Percentiles rank a stretch among this genome's conserved stretches.
Evolutionary conservation across 2,797 vertebrate genomes (phyloP).

Genomic region (Hydrophis major): DNA sequence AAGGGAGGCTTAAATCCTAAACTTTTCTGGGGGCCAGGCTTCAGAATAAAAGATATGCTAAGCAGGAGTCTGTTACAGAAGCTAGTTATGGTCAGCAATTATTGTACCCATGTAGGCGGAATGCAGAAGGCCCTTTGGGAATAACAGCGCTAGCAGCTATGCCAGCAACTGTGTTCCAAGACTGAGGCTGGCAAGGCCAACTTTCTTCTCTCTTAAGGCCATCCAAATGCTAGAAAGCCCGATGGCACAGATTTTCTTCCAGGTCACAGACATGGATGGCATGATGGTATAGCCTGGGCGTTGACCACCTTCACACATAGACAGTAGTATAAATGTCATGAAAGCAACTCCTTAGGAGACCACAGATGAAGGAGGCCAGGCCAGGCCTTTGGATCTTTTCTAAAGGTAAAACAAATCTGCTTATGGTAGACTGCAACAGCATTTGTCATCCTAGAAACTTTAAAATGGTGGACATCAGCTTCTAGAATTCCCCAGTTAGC

Average conservation of each 20-base stretch:
- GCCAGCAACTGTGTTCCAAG: neutral
- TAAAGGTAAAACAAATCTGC: neutral
- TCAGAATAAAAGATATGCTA: neutral
- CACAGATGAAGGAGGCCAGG: neutral
- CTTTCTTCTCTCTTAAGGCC: neutral
- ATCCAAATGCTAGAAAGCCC: neutral
- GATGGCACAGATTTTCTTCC: neutral
- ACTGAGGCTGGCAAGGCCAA: neutral
- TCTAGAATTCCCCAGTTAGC: neutral
- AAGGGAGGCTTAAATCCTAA: constrained; percentile 37
- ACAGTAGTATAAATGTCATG: neutral
- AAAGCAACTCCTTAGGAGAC: neutral
- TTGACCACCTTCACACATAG: neutral
- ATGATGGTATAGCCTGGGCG: neutral
- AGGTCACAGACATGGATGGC: too few species aligned
- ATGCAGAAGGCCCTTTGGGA: constrained; percentile 19
- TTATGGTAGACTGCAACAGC: neutral
- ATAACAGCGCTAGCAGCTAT: neutral
- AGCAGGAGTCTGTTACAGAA: constrained; percentile 21
- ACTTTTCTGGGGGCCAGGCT: constrained; percentile 25
- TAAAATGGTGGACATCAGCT: neutral
- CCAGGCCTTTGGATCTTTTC: neutral
- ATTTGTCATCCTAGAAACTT: neutral
- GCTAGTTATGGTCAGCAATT: constrained; percentile 33
- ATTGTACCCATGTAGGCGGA: neutral